Conservation (phyloP, 2,888 invertebrate genomes). For the Nezara viridula region DNA sequence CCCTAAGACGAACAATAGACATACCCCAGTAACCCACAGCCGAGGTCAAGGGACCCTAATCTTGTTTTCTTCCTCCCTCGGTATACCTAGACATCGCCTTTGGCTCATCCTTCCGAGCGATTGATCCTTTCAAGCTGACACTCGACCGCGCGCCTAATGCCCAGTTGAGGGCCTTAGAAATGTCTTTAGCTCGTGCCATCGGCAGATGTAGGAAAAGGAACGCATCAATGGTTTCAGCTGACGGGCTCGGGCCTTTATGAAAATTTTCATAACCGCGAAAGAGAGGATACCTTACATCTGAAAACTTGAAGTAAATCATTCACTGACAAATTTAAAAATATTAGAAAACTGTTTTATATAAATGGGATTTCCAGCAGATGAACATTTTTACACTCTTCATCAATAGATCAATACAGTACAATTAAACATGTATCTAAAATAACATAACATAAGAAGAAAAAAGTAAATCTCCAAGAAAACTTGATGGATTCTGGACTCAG, state of each 20-base stretch:
- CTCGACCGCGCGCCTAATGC: slow-evolving; percentile 48
- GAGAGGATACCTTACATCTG: background rate
- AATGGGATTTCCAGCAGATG: too few relatives aligned
- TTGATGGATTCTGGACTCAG: too few relatives aligned
- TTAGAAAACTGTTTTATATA: too few relatives aligned
- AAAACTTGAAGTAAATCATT: too few relatives aligned
- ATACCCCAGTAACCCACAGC: slow-evolving; percentile 28
- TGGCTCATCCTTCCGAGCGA: slow-evolving; percentile 52
- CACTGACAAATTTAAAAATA: too few relatives aligned
- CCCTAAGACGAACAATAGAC: slow-evolving; percentile 27
- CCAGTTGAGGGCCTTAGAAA: slow-evolving; percentile 53
- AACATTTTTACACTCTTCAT: too few relatives aligned
- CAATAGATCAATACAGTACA: too few relatives aligned
- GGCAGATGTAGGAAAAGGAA: slow-evolving; percentile 18
- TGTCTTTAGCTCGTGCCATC: slow-evolving; percentile 43
- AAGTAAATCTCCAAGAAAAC: too few relatives aligned
- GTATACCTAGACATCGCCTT: slow-evolving; percentile 24
- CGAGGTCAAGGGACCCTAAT: slow-evolving; percentile 47
- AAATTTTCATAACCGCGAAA: slow-evolving; percentile 35
- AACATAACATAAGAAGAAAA: too few relatives aligned
- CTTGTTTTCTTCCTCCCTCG: slow-evolving; percentile 50
- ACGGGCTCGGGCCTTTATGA: background rate
- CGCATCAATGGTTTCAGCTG: slow-evolving; percentile 44
- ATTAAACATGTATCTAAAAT: too few relatives aligned
- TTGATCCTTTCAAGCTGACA: slow-evolving; percentile 51